These are phyloP conservation scores for Villa cingulata DNA, from an alignment of 2,888 invertebrate genomes.

Conservation along the genomic window DNA sequence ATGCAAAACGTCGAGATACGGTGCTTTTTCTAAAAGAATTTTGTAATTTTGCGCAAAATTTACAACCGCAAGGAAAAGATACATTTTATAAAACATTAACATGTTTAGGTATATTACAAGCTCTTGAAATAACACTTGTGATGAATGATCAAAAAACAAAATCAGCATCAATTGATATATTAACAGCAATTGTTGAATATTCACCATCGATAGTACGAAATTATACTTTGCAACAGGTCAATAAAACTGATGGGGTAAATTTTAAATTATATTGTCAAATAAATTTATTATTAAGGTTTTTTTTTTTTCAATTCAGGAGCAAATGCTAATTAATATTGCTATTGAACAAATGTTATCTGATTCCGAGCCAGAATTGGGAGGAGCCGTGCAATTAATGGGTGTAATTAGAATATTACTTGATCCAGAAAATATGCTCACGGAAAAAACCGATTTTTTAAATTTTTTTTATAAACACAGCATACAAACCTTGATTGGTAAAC, in stretches of 20 bases:
- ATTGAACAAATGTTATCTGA: conserved; percentile 98
- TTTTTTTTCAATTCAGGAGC: conserved; percentile 48
- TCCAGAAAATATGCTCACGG: conserved; percentile 97
- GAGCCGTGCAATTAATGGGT: conserved; percentile 93
- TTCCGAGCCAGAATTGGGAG: conserved; percentile 91
- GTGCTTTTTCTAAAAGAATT: conserved; percentile 97
- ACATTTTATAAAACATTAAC: conserved; percentile 92
- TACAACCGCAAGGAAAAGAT: conserved; percentile 95
- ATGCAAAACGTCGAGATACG: conserved; percentile 78
- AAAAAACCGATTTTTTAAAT: conserved; percentile 95
- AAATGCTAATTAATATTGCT: conserved; percentile 86
- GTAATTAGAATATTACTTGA: conserved; percentile 85
- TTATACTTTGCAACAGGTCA: conserved; percentile 84
- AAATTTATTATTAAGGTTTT: not conserved
- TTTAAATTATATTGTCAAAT: not conserved
- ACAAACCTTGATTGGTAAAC: conserved; percentile 79
- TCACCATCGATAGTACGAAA: conserved; percentile 95
- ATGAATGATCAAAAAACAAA: conserved; percentile 90
- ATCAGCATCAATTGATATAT: conserved; percentile 93
- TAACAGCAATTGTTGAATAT: conserved; percentile 96
- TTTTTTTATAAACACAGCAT: conserved; percentile 99
- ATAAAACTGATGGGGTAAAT: conserved; percentile 71
- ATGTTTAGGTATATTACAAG: conserved; percentile 73
- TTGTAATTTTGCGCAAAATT: conserved; percentile 96
- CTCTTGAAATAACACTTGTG: conserved; percentile 78